Evolutionary conservation across 1,140 invertebrate species (phyloP).

Genomic region (Saccostrea echinata): DNA sequence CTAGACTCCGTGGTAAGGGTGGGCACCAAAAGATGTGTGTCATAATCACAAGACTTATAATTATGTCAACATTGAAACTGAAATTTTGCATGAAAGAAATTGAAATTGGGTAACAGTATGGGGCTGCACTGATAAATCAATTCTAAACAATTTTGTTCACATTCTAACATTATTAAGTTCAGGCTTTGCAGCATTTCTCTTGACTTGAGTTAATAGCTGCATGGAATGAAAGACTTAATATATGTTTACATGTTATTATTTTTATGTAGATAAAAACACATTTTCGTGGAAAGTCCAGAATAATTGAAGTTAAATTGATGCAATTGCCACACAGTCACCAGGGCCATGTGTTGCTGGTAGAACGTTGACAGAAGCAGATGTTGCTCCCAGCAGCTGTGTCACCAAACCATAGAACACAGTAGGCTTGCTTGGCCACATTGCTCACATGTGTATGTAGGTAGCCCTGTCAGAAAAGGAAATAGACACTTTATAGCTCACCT

Average conservation of each 20-base stretch:
- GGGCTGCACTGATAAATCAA: too few species aligned
- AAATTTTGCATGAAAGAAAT: too few species aligned
- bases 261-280: background rate
- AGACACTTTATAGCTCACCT: too few species aligned
- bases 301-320: conserved; percentile 17
- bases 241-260: background rate
- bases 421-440: background rate
- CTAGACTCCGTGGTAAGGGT: too few species aligned
- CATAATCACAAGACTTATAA: too few species aligned
- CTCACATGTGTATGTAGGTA: background rate
- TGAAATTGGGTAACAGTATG: too few species aligned
- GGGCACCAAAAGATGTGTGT: too few species aligned
- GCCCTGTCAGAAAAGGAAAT: background rate
- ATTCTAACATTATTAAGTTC: too few species aligned
- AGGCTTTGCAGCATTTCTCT: too few species aligned
- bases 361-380: background rate
- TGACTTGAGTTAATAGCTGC: too few species aligned
- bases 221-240: background rate
- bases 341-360: background rate
- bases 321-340: background rate
- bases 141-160: too few species aligned
- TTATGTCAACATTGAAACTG: too few species aligned
- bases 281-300: background rate
- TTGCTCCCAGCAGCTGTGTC: background rate
- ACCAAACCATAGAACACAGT: background rate